Percentiles rank a stretch among this genome's conserved stretches.
These are phyloP conservation scores for Conomelus anceps DNA, from an alignment of 2,888 invertebrate genomes.

Conservation along the genomic window DNA sequence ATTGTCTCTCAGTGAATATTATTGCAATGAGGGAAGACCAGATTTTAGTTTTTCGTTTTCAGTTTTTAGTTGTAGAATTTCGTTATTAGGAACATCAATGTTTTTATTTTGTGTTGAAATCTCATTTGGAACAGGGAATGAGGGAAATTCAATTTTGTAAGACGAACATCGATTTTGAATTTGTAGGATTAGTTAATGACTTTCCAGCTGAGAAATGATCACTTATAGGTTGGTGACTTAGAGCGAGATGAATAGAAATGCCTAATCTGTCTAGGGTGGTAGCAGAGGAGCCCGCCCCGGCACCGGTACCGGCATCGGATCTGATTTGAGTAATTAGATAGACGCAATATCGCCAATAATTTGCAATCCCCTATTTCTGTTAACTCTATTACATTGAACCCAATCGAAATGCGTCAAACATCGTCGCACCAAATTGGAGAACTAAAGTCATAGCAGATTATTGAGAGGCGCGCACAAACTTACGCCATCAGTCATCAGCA, in stretches of 20 bases:
- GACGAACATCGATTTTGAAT: too few relatives aligned
- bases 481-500: background rate
- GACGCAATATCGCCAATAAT: background rate
- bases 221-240: background rate
- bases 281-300: too few relatives aligned
- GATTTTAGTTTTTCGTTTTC: too few relatives aligned
- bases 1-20: too few relatives aligned
- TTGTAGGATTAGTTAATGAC: too few relatives aligned
- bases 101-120: too few relatives aligned
- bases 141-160: too few relatives aligned
- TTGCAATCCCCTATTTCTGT: background rate
- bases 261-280: background rate
- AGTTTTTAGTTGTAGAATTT: too few relatives aligned
- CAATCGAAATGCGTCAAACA: background rate
- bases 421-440: background rate
- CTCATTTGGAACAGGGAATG: too few relatives aligned
- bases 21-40: too few relatives aligned
- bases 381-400: background rate
- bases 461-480: background rate
- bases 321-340: background rate
- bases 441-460: background rate
- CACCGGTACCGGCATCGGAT: background rate
- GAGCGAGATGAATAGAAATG: background rate
- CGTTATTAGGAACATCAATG: too few relatives aligned
- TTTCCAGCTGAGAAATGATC: background rate